Base-by-base conservation (phyloP, 2,797 vertebrate genomes). In the Myioborus melanocephalus region DNA sequence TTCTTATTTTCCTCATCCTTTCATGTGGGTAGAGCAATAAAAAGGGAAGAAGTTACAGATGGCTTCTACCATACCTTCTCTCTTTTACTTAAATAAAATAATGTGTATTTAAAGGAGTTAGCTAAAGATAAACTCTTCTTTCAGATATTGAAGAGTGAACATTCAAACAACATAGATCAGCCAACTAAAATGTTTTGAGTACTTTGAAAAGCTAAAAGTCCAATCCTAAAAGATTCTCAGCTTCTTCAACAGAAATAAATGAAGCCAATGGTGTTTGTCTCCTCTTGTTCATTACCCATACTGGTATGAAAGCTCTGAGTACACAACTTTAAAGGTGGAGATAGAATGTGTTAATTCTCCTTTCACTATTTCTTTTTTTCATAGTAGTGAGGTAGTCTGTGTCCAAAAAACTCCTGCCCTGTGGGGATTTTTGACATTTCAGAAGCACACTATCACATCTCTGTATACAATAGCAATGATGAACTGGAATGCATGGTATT, bases 401-500 rank as follows among this genome's bases (percentile, higher is more conserved):
- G 47, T 90, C 72, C 23, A 89, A 89, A 89, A 92, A 78, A 24
- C 44, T 46, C 7, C 44, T 52, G 2, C 21, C 18, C 39, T 41
- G 2, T 59, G 37, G 9, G 3, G 3, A 47, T 71, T 80, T 93
- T 87, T 84, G 30, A n/a, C 52, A 34, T 87, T 83, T 93, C 85
- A 90, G 91, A 92, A 92, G 26, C 18, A 61, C 23, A 37, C 32
- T 77, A 85, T 68, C 69, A 80, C 55, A 47, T 89, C 60, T 80
- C 43, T 64, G 43, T 75, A 30, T 85, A 77, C 4, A 53, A 89
- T 87, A 93, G 17, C 60, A 68, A 27, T 75, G 77, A 64, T 91
- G 44, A 89, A 87, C n/a, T 78, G 90, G 96, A 95, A 96, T 96
- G 87, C 17, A 41, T 89, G 93, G 92, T 39, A 96, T 94, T 95